These are phyloP conservation scores for Drosophila pseudoobscura DNA, from an alignment of 1,140 invertebrate species.

Conservation along the genomic window DNA sequence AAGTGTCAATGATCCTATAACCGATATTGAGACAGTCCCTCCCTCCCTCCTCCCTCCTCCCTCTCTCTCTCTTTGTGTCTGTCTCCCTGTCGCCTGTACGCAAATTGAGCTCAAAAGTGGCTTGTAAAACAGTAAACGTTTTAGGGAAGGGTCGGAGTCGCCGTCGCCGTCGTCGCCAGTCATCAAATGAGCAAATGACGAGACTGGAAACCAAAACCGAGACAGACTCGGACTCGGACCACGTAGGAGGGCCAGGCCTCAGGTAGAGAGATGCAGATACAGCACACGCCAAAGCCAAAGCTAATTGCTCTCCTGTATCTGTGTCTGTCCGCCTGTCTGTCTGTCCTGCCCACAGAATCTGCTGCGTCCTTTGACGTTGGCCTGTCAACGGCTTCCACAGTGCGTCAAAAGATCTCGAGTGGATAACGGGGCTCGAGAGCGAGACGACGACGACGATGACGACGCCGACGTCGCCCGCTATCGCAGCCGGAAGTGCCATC, in stretches of 20 bases:
- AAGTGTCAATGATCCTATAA: slow-evolving; percentile 82
- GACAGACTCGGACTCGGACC: not conserved
- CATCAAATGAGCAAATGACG: slow-evolving; percentile 62
- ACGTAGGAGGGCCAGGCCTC: slow-evolving; percentile 34
- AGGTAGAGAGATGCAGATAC: slow-evolving; percentile 71
- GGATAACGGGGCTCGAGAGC: slow-evolving; percentile 53
- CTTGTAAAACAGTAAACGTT: slow-evolving; percentile 79
- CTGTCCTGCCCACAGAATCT: slow-evolving; percentile 1
- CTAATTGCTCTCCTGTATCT: slow-evolving; percentile 56
- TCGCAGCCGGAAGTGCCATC: slow-evolving; percentile 79
- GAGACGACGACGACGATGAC: slow-evolving; percentile 16
- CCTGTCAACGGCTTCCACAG: slow-evolving; percentile 62
- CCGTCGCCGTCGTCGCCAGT: slow-evolving; percentile 36
- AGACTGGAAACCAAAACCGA: slow-evolving; percentile 17
- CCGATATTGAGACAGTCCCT: slow-evolving; percentile 65
- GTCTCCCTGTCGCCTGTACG: slow-evolving; percentile 49
- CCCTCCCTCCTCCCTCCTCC: too few species aligned
- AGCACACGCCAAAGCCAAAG: slow-evolving; percentile 64
- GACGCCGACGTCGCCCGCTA: slow-evolving; percentile 52
- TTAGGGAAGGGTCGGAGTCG: slow-evolving; percentile 20
- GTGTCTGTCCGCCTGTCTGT: slow-evolving; percentile 1
- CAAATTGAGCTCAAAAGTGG: slow-evolving; percentile 76
- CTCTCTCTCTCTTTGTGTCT: not conserved
- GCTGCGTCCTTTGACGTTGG: slow-evolving; percentile 6
- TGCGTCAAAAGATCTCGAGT: slow-evolving; percentile 73